Base-by-base conservation (phyloP, 2,888 invertebrate genomes). In the Cremastobaeus sp. region DNA sequence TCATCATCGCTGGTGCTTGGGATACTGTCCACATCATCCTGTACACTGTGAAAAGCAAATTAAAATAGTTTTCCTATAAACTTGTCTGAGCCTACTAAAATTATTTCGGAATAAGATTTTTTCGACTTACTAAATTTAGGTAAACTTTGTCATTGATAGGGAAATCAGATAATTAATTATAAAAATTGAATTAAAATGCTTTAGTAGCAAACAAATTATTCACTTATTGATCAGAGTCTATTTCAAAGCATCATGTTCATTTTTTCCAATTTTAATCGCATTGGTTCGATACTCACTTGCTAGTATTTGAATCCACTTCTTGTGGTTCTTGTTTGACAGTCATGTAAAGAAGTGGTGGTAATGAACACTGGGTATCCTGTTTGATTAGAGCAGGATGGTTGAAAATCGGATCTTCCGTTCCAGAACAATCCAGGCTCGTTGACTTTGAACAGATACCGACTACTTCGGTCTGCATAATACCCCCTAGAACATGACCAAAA, bases 401-500 rank as follows among this genome's bases (percentile, higher is more conserved):
- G 76, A 80, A 79, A 60, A 70, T 71, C 39, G 72, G 52, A 28
- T 62, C 59, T 74, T 86, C 85, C 48, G 82, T 82, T 68, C 81
- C 80, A 68, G 83, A 81, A 65, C 81, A 82, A 78, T 86, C 85
- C 84, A 87, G 82, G 68, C 83, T 83, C 71, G 83, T 81, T 71
- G 86, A 84, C 78, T 85, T 86, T 79, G 85, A 81, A 64, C 85
- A 83, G 81, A 85, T 83, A 83, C 84, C 85, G 83, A 87, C 83
- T 84, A 87, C 88, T 84, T 88, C 87, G 80, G 87, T 88, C 83
- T 88, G 88, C 88, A 88, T 88, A 88, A 87, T 88, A 85, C 87
- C 88, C 86, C 87, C 87, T 87, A 79, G n/a, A 81, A 43, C 76
- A 62, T 65, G 25, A 62, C 18, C 78, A 54, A 47, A 60, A 55